Percentiles rank a stretch among this genome's conserved stretches.
Conservation (phyloP, 2,797 vertebrate genomes). For the Austrolebias charrua region DNA sequence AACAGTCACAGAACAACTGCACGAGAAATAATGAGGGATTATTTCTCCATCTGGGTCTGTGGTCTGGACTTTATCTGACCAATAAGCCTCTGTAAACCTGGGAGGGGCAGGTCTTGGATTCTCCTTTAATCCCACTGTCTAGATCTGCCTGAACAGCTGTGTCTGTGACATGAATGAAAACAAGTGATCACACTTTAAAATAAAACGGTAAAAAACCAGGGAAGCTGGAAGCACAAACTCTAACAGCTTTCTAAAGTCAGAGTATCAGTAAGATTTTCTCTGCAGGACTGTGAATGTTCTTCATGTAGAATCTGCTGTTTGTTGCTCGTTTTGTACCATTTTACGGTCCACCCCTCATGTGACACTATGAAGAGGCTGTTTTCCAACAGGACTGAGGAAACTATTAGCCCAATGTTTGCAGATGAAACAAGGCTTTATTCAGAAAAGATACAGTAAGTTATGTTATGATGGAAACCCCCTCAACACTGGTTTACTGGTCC, state of each 20-base stretch:
- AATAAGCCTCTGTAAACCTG: conserved; percentile 28
- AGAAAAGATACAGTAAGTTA: conserved; percentile 6
- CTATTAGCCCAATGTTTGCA: conserved; percentile 12
- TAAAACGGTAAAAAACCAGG: conserved; percentile 4
- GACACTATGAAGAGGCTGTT: conserved; percentile 2
- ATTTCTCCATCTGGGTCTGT: conserved; percentile 20
- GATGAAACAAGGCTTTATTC: conserved; percentile 41
- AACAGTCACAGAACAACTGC: conserved; percentile 43
- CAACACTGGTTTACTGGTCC: conserved; percentile 10
- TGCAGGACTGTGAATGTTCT: neutral
- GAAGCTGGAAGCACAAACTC: neutral
- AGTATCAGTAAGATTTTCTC: conserved; percentile 3
- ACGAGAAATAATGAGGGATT: conserved; percentile 47
- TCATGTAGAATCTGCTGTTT: conserved; percentile 6
- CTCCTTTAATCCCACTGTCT: conserved; percentile 61
- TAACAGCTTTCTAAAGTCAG: neutral
- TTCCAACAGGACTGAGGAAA: conserved; percentile 20
- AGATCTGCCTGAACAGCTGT: conserved; percentile 32
- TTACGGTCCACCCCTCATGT: too few relatives aligned
- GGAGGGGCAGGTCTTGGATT: conserved; percentile 9
- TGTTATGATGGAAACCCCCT: conserved; percentile 22
- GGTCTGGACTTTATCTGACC: conserved; percentile 45
- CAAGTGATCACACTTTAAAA: conserved; percentile 1
- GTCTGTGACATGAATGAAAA: conserved; percentile 27
- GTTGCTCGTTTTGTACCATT: conserved; percentile 5